Conservation (phyloP, 1,140 invertebrate genomes). For the Portunus trituberculatus region DNA sequence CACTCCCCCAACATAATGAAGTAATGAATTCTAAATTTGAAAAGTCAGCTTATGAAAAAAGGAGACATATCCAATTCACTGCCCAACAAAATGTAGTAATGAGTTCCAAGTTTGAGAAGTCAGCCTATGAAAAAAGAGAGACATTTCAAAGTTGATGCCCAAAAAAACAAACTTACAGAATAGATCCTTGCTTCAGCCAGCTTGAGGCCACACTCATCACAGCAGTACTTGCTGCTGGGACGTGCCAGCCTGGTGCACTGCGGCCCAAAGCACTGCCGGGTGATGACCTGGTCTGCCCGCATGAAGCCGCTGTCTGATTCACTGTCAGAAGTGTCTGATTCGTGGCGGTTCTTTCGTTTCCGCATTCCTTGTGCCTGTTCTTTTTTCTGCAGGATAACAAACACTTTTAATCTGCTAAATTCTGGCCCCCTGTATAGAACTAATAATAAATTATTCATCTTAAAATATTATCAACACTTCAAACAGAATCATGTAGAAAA, state of each 20-base stretch:
- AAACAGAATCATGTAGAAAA: too few species aligned
- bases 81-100: too few species aligned
- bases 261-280: constrained; percentile 94
- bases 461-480: too few species aligned
- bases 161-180: constrained; percentile 83
- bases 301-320: constrained; percentile 60
- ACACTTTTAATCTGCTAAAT: background rate
- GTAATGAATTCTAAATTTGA: too few species aligned
- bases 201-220: constrained; percentile 94
- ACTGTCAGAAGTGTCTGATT: constrained; percentile 54
- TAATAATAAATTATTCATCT: too few species aligned
- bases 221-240: constrained; percentile 96
- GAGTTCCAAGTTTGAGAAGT: too few species aligned
- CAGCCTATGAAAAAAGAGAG: too few species aligned
- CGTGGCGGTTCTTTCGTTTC: constrained; percentile 62
- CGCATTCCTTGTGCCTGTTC: constrained; percentile 44
- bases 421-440: background rate
- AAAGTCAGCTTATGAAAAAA: too few species aligned
- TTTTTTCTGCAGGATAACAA: constrained; percentile 46
- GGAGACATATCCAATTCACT: too few species aligned
- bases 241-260: constrained; percentile 89
- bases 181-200: constrained; percentile 93
- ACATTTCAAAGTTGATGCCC: too few species aligned
- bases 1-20: too few species aligned
- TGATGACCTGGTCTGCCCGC: background rate